Base-by-base conservation (phyloP, 2,797 vertebrate species). In the Jordanella pulchra region DNA sequence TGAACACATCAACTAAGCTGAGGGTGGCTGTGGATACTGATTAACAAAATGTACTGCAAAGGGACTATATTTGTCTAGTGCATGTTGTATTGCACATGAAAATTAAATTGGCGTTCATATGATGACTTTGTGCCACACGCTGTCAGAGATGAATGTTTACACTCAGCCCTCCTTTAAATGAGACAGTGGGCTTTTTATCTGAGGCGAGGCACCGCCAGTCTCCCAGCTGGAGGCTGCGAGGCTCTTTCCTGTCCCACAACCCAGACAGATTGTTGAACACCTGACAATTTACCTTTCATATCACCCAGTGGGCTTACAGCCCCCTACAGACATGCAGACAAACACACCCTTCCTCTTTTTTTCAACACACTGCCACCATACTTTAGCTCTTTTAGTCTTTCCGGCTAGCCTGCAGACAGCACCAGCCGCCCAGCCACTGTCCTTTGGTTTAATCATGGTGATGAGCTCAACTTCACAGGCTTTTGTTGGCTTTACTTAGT, bases 281-380 rank as follows among this genome's bases (percentile, higher is more conserved):
- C 93, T 91, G 89, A 89, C 82, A 81, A 84, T 89, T 86, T 83
- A 84, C 44, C 69, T 86, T 72, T 80, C 55, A 78, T 55, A 35
- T 35, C 73, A 56, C 45, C 71, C 53, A 68, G 56, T 71, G 39
- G 67, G 70, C 45, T 73, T 73, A 78, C 47, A 32, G 47, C 23
- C 39, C 23, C 32, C 58, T 0, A 25, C 60, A 64, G 23, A 64
- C 35, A 64, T 25, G 53, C 55, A 51, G 55, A 50, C 18, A 56
- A 44, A 21, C 69, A 76, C 48, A 32, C 61, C 30, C 65, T 21
- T 2, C 18, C 66, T 25, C 18, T 69, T 75, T 51, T 44, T 65
- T n/a, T 61, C 47, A 45, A 32, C 71, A 48, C 39, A 44, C 55
- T 51, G 2, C 30, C 73, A 73, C 70, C 67, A 54, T 65, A 45